Evolutionary conservation across 2,797 vertebrate genomes (phyloP).

Genomic region (Sebastes kiyomatsui): DNA sequence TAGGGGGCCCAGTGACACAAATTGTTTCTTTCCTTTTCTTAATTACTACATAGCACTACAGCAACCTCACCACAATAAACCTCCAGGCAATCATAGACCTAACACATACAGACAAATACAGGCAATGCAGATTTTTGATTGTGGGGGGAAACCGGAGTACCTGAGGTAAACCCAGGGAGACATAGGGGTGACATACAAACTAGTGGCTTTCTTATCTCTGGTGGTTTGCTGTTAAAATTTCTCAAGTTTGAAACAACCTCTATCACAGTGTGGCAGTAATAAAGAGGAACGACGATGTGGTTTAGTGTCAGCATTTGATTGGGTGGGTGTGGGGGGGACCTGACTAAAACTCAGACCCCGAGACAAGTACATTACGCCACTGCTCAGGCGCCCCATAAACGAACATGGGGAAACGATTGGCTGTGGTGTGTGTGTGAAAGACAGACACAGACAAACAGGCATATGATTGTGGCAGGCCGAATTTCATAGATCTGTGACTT

Average conservation of each 20-base stretch:
- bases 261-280: not conserved
- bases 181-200: not conserved
- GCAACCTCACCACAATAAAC: not conserved
- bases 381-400: slow-evolving; percentile 54
- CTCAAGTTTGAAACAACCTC: slow-evolving; percentile 18
- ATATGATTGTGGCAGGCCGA: slow-evolving; percentile 45
- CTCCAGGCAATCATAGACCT: not conserved
- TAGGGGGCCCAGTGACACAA: slow-evolving; percentile 67
- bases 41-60: slow-evolving; percentile 35
- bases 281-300: slow-evolving; percentile 14
- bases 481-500: slow-evolving; percentile 65
- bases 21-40: slow-evolving; percentile 30
- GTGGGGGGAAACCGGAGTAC: not conserved
- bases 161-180: slow-evolving; percentile 15
- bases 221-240: slow-evolving; percentile 28
- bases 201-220: not conserved
- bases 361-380: slow-evolving; percentile 43
- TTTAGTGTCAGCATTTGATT: slow-evolving; percentile 16
- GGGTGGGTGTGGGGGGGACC: not conserved
- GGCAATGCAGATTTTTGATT: not conserved
- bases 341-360: slow-evolving; percentile 22
- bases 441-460: slow-evolving; percentile 50
- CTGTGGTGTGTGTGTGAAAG: not conserved
- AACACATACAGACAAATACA: not conserved
- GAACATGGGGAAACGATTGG: slow-evolving; percentile 58